Base-by-base conservation (phyloP, 2,113 vertebrate genomes). In the Arothron firmamentum region DNA sequence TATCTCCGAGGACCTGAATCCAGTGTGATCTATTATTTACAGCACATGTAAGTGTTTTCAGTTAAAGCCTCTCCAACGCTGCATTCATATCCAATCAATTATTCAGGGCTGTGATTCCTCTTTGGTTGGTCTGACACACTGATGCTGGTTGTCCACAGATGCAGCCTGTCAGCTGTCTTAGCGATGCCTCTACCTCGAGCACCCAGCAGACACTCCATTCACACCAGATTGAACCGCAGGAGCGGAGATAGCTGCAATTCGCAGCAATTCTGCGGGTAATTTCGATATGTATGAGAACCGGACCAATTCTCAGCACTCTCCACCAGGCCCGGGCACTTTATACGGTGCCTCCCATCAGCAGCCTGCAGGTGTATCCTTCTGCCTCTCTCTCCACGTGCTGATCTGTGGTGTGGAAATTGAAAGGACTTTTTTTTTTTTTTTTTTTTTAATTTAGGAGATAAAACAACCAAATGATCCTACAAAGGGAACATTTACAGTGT, bases 61-160 rank as follows among this genome's bases (percentile, higher is more conserved):
- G 81, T 87, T 87, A 82, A 82, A 79, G 83, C 79, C 74, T 57
- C 77, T 79, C 76, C 79, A 83, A 83, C 83, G 70, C 60, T 64
- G 65, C 78, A 79, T 85, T 87, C 81, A 84, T 78, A 88, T 84
- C 67, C 59, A 47, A 84, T 90, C 72, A 87, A 90, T 90, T 86
- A 90, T 87, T 88, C 65, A 88, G 46, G 41, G 72, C 62, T 56
- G 74, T 52, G 78, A 87, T 78, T 65, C 72, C 76, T 78, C 64
- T 60, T 84, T 67, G 38, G 58, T 70, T 70, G 54, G 72, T 78
- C 76, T 49, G n/a, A 76, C 74, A 66, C 75, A 61, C 55, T 73
- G 70, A 72, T 57, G 74, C 70, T 15, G 76, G 46, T 66, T 41
- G 57, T 67, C 77, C 67, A 54, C 74, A 70, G 75, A 83, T 76